A percentile compares a stretch with the other conserved stretches of the same genome.
phyloP scores from a whole-genome alignment of 53 echinoderm and acorn worm species.

The Apostichopus leukothele region DNA sequence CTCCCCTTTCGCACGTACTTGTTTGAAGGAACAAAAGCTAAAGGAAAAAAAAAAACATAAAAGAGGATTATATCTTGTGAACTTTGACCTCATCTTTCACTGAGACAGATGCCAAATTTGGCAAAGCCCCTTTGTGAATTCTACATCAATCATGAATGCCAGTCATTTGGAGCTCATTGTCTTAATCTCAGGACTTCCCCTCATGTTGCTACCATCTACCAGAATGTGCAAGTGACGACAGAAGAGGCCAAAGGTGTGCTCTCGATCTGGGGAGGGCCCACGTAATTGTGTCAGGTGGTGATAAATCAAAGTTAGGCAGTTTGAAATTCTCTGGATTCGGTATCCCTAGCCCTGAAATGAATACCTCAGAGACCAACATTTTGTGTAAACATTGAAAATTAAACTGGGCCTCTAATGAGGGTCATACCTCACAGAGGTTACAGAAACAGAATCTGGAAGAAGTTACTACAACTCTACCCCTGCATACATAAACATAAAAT shows the following conservation, averaged over 20 bases:
- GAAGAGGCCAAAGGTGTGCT: conserved; percentile 1
- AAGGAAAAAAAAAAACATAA: no score
- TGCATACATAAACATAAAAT: no score
- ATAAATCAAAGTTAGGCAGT: conserved; percentile 18
- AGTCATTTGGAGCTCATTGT: conserved; percentile 22
- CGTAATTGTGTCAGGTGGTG: conserved; percentile 37
- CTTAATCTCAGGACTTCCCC: not conserved
- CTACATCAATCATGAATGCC: conserved; percentile 4
- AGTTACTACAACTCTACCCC: no score
- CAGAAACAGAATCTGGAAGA: not conserved
- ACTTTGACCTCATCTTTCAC: conserved; percentile 13
- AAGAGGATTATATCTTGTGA: not conserved
- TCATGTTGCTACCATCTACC: not conserved
- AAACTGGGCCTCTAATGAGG: not conserved
- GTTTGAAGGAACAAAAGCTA: no score
- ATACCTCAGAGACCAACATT: not conserved
- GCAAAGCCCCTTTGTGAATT: not conserved
- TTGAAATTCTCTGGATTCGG: not conserved
- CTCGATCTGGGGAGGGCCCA: not conserved
- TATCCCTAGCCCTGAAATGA: not conserved
- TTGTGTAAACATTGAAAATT: not conserved
- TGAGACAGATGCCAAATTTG: not conserved
- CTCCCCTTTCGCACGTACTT: no score
- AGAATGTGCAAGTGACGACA: conserved; percentile 5
- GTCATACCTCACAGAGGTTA: not conserved